Evolutionary conservation across 2,888 invertebrate species (phyloP).

Genomic region (Tetramorium bicarinatum): DNA sequence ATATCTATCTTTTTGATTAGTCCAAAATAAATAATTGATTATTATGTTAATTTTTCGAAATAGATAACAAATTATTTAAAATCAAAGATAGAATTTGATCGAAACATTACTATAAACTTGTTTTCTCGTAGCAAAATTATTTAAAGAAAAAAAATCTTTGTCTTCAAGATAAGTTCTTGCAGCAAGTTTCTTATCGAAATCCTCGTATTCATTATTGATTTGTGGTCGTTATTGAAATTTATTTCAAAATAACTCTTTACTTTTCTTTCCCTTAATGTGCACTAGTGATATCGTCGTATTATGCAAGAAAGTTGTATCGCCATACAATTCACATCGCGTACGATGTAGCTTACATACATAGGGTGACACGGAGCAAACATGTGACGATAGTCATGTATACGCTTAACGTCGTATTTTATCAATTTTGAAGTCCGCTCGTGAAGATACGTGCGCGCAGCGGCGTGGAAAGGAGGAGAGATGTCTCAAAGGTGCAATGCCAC

Average conservation of each 20-base stretch:
- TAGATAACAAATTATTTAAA: neutral
- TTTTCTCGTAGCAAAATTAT: neutral
- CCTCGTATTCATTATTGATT: neutral
- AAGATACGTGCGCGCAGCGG: constrained; percentile 11
- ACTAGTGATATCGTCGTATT: neutral
- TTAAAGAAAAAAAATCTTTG: neutral
- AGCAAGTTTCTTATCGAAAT: neutral
- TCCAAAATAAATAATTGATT: neutral
- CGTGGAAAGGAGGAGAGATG: neutral
- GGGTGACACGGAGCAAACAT: constrained; percentile 41
- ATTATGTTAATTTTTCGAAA: neutral
- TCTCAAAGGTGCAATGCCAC: constrained; percentile 48
- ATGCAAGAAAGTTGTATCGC: constrained; percentile 6
- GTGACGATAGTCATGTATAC: constrained; percentile 29
- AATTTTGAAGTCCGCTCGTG: constrained; percentile 28
- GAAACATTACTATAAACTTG: neutral
- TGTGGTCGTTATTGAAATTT: neutral
- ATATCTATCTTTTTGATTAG: neutral
- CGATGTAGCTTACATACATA: constrained; percentile 46
- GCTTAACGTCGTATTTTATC: constrained; percentile 44
- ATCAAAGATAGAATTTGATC: neutral
- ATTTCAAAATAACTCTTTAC: neutral
- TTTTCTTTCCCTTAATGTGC: neutral
- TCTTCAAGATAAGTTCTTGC: neutral
- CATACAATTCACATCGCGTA: constrained; percentile 41